Evolutionary conservation across 2,113 vertebrate genomes (phyloP).

Genomic region (Nothobranchius kuhntae): DNA sequence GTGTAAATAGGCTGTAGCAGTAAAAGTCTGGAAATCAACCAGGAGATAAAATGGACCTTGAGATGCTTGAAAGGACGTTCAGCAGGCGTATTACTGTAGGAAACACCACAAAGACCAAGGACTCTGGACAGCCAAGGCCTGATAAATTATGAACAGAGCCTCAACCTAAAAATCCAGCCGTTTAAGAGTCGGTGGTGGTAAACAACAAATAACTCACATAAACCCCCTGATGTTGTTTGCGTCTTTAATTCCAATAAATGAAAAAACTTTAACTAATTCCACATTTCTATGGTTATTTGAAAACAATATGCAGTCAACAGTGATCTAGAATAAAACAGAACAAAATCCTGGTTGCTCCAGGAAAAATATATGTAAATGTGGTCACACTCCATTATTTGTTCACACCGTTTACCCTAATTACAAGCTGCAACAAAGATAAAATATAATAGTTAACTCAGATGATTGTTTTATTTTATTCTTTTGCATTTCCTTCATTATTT

Average conservation of each 20-base stretch:
- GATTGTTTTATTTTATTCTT: too few species aligned
- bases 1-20: slow-evolving; percentile 2
- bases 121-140: neutral
- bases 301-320: neutral
- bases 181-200: neutral
- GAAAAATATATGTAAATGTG: neutral
- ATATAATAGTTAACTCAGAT: neutral
- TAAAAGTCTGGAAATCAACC: neutral
- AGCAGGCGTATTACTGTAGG: neutral
- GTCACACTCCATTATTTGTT: neutral
- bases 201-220: neutral
- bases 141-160: neutral
- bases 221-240: neutral
- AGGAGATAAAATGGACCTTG: neutral
- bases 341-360: neutral
- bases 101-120: neutral
- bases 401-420: neutral
- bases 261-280: neutral
- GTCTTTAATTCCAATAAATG: neutral
- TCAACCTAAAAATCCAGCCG: neutral
- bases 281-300: neutral
- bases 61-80: slow-evolving; percentile 5
- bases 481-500: too few species aligned
- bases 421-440: neutral
- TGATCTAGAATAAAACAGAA: neutral